Base-by-base conservation (phyloP, 2,888 invertebrate genomes). In the Agapetus fuscipes region DNA sequence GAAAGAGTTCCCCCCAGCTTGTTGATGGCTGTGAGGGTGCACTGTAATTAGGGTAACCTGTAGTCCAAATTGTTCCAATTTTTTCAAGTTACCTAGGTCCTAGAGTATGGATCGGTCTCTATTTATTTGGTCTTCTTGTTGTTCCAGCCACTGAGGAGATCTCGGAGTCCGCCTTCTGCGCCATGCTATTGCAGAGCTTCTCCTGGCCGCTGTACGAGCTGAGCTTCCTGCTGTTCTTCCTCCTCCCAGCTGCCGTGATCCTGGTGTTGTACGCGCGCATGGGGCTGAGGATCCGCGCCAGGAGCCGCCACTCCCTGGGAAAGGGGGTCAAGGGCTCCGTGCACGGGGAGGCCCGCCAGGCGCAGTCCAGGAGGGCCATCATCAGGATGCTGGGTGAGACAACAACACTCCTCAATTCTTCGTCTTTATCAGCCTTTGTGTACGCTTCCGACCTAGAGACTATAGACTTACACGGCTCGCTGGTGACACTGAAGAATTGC, bases 191-290 rank as follows among this genome's bases (percentile, higher is more conserved):
- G 2, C 37, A 70, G 43, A 71, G 76, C 1, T 58, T 70, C 7
- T 57, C 75, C 3, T 75, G 79, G 39, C 86, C 86, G 1, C 64
- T 90, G 3, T 78, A 87, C 54, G 88, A 90, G 57, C 58, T 86
- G 24, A 88, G 89, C 56, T 81, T 81, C 48, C 71, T 86, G 43
- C 64, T 88, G 49, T 90, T 91, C 62, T 93, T 93, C 66, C 71
- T 89, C 36, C 61, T 80, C 15, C 83, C 83, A 0, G 51, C 69
- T 73, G 64, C 81, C 2, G 61, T 88, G 14, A 82, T 93, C 53
- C 73, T 83, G 45, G 71, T 84, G 15, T 71, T 91, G 25, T 93
- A 93, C 60, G 74, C 76, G 10, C 72, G 80, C 49, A 89, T 89
- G 80, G 87, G 83, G 0, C 58, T 77, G 25, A 73, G 74, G 50